Conservation (phyloP, 2,888 invertebrate genomes). For the Adineta ricciae region DNA sequence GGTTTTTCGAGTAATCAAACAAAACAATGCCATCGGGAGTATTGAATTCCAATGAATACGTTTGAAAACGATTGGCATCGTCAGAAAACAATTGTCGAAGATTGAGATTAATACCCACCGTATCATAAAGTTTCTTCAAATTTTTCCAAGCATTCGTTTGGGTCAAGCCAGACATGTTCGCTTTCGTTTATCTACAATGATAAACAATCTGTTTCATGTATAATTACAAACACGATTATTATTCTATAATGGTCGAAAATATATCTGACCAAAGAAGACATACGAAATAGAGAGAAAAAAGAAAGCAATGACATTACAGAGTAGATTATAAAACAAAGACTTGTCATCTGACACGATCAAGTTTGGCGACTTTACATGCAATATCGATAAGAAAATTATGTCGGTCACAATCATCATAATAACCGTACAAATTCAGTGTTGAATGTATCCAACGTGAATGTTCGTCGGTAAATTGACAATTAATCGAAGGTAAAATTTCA, state of each 20-base stretch:
- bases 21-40: slow-evolving; percentile 84
- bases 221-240: not conserved
- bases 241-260: not conserved
- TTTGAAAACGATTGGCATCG: slow-evolving; percentile 71
- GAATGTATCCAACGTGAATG: not conserved
- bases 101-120: slow-evolving; percentile 64
- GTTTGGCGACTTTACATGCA: not conserved
- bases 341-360: not conserved
- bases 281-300: not conserved
- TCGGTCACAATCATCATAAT: not conserved
- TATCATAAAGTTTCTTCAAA: slow-evolving; percentile 64
- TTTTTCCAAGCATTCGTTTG: slow-evolving; percentile 65
- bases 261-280: not conserved
- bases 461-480: not conserved
- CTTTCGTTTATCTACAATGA: not conserved
- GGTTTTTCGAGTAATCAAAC: slow-evolving; percentile 91
- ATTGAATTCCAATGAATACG: slow-evolving; percentile 66
- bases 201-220: not conserved
- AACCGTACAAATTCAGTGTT: not conserved
- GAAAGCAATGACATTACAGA: not conserved
- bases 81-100: slow-evolving; percentile 71
- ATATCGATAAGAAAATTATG: not conserved
- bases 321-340: not conserved
- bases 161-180: slow-evolving; percentile 46
- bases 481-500: not conserved